These are phyloP conservation scores for Dichetophora obliterata DNA, from an alignment of 2,888 invertebrate species.

Conservation along the genomic window DNA sequence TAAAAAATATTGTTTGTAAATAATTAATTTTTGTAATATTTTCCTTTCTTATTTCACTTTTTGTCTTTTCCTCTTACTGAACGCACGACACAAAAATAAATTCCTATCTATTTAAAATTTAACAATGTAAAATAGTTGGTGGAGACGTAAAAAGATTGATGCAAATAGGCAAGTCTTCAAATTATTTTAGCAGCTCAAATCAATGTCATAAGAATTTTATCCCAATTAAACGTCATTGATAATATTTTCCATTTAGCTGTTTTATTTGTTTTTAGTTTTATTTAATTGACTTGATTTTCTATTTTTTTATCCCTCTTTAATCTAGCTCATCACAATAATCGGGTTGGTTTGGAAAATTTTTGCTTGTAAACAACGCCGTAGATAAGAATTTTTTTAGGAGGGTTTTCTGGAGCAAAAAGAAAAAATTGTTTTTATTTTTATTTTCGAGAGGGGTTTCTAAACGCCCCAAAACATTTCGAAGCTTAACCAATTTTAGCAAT, in stretches of 20 bases:
- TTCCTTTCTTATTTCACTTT: slow-evolving; percentile 23
- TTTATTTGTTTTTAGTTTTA: neutral
- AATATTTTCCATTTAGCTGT: neutral
- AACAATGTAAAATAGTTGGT: slow-evolving; percentile 61
- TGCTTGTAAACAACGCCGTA: too few species aligned
- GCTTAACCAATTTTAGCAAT: too few species aligned
- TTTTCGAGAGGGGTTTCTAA: too few species aligned
- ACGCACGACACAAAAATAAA: slow-evolving; percentile 20
- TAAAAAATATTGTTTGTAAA: neutral
- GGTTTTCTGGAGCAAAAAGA: too few species aligned
- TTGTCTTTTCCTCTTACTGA: slow-evolving; percentile 44
- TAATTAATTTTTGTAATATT: slow-evolving; percentile 3
- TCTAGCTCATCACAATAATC: too few species aligned
- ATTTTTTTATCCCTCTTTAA: too few species aligned
- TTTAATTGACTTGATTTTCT: too few species aligned
- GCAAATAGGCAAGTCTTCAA: slow-evolving; percentile 68
- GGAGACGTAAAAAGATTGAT: slow-evolving; percentile 68
- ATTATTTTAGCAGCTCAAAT: neutral
- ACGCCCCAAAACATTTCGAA: too few species aligned
- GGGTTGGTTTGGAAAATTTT: too few species aligned
- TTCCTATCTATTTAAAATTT: slow-evolving; percentile 16
- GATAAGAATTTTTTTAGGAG: too few species aligned
- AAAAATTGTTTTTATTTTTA: too few species aligned
- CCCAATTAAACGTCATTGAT: neutral
- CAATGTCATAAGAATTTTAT: neutral